phyloP scores from a whole-genome alignment of 2,113 vertebrate species.

The Rhinolophus ferrumequinum region DNA sequence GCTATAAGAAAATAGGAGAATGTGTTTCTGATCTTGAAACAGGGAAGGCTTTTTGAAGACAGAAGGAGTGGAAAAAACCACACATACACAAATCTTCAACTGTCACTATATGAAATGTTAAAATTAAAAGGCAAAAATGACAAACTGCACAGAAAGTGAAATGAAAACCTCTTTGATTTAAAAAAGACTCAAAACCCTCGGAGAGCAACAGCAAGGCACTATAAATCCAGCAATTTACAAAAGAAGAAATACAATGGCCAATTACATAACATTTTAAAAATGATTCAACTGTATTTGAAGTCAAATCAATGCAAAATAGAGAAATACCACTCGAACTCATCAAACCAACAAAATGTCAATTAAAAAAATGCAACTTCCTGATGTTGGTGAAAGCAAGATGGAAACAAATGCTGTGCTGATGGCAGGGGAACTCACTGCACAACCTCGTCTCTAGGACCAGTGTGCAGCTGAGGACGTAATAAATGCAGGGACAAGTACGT shows the following conservation, averaged over 20 bases:
- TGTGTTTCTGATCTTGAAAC: not conserved
- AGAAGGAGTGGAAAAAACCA: not conserved
- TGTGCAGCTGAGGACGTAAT: not conserved
- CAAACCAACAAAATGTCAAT: not conserved
- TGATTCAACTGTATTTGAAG: not conserved
- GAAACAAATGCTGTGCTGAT: not conserved
- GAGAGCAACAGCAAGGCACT: not conserved
- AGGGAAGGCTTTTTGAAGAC: not conserved
- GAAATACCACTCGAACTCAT: not conserved
- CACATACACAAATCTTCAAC: not conserved
- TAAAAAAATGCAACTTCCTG: not conserved
- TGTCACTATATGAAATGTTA: not conserved
- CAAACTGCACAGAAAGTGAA: not conserved
- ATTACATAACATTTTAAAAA: not conserved
- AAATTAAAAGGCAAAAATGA: not conserved
- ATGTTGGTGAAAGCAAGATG: not conserved
- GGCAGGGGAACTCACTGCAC: no score
- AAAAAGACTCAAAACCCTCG: not conserved
- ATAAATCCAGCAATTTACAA: not conserved
- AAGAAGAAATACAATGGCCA: not conserved
- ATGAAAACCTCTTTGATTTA: not conserved
- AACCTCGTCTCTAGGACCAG: not conserved
- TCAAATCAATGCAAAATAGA: not conserved
- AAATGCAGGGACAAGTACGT: no score
- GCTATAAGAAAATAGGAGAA: not conserved